Evolutionary conservation across 2,888 invertebrate species (phyloP).

Genomic region (Sarcophaga subvicina): DNA sequence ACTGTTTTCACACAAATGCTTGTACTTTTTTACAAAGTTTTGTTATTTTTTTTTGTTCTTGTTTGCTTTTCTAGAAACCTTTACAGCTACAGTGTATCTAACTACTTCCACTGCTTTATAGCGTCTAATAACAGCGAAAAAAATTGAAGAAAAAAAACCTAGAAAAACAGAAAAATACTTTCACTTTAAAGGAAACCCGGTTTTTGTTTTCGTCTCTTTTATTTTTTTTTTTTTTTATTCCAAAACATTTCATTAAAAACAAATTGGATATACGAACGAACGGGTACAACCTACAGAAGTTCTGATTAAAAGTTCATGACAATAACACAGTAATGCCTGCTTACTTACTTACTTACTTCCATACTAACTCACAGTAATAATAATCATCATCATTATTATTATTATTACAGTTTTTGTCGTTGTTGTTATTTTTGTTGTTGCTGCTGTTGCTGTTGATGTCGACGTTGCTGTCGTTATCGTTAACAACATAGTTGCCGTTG

Average conservation of each 20-base stretch:
- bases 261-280: slow-evolving; percentile 11
- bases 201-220: slow-evolving; percentile 4
- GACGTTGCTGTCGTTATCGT: background rate
- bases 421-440: slow-evolving; percentile 26
- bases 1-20: background rate
- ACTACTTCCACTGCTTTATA: background rate
- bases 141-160: background rate
- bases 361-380: background rate
- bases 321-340: slow-evolving; percentile 1
- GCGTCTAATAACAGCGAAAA: background rate
- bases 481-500: background rate
- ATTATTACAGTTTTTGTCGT: slow-evolving; percentile 22
- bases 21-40: slow-evolving; percentile 27
- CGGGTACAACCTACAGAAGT: slow-evolving; percentile 48
- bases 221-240: slow-evolving; percentile 10
- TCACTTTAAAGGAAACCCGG: slow-evolving; percentile 62
- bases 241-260: slow-evolving; percentile 29
- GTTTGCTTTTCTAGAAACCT: background rate
- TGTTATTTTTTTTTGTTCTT: background rate
- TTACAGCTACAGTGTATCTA: background rate
- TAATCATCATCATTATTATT: slow-evolving; percentile 24
- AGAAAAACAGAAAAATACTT: slow-evolving; percentile 40
- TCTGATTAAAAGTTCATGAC: slow-evolving; percentile 56
- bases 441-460: slow-evolving; percentile 12
- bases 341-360: too few relatives aligned